A percentile compares a stretch with the other conserved stretches of the same genome.
phyloP scores from a whole-genome alignment of 2,797 vertebrate species.

The Rhinatrema bivittatum region DNA sequence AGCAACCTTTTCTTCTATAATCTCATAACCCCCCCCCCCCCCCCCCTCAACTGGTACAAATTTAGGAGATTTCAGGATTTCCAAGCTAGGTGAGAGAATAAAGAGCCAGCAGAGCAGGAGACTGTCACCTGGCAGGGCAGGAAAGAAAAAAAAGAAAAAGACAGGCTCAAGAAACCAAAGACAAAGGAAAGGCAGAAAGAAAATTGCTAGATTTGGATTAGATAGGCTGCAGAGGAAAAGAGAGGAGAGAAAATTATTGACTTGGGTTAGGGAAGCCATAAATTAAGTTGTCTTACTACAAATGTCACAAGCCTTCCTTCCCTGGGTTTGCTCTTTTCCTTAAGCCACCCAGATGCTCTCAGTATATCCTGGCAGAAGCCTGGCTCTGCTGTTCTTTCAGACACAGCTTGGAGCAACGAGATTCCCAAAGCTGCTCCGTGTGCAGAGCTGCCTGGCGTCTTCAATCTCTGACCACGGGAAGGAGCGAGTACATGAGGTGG shows the following conservation, averaged over 20 bases:
- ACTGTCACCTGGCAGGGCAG: no score
- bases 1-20: no score
- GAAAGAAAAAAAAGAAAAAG: no score
- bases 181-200: no score
- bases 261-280: neutral
- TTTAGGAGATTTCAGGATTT: no score
- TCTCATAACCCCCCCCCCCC: no score
- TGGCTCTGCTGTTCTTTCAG: neutral
- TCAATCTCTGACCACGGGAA: neutral
- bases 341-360: neutral
- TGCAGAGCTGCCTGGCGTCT: neutral
- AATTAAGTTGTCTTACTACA: conserved; percentile 6
- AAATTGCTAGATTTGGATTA: conserved; percentile 4
- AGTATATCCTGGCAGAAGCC: neutral
- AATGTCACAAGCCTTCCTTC: neutral
- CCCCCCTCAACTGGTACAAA: no score
- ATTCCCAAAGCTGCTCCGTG: neutral
- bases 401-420: neutral
- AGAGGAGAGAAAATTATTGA: conserved; percentile 15
- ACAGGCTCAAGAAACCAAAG: no score
- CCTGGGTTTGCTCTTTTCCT: neutral
- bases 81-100: no score
- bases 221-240: neutral
- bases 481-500: no score
- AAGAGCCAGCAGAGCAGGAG: no score